phyloP scores from a whole-genome alignment of 2,888 invertebrate species.

The Acholoe squamosa region DNA sequence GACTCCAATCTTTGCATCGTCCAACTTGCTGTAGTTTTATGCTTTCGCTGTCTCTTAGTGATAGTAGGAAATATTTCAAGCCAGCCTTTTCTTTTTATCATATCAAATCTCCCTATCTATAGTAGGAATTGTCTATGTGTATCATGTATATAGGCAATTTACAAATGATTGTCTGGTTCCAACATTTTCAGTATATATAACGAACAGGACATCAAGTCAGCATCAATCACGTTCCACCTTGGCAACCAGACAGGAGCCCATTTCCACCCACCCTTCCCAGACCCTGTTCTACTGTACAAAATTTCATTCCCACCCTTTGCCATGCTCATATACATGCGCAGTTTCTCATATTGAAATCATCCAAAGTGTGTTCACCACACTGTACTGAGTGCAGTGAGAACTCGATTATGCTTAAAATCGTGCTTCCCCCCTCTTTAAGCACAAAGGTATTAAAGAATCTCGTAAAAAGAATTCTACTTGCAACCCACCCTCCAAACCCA shows the following conservation, averaged over 20 bases:
- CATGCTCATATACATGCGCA: neutral
- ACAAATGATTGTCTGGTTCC: conserved; percentile 13
- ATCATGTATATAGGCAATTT: neutral
- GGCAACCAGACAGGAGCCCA: too few relatives aligned
- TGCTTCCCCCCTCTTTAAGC: neutral
- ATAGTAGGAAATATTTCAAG: neutral
- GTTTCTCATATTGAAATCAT: too few relatives aligned
- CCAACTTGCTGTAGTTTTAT: conserved; percentile 25
- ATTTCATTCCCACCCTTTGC: neutral
- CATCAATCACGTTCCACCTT: too few relatives aligned
- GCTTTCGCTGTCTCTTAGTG: neutral
- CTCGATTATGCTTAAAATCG: neutral
- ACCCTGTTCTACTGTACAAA: neutral
- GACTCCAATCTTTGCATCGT: neutral
- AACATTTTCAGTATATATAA: too few relatives aligned
- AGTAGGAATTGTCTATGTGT: neutral
- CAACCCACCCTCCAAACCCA: neutral
- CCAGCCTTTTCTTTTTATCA: neutral
- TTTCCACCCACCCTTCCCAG: neutral
- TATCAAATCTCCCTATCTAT: neutral
- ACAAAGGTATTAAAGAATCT: conserved; percentile 5
- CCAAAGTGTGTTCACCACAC: neutral
- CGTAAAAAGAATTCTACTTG: neutral
- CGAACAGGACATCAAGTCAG: too few relatives aligned
- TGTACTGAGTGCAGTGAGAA: neutral